These are phyloP conservation scores for Caenorhabditis doughertyi DNA, from an alignment of 2,888 invertebrate genomes.

Conservation along the genomic window DNA sequence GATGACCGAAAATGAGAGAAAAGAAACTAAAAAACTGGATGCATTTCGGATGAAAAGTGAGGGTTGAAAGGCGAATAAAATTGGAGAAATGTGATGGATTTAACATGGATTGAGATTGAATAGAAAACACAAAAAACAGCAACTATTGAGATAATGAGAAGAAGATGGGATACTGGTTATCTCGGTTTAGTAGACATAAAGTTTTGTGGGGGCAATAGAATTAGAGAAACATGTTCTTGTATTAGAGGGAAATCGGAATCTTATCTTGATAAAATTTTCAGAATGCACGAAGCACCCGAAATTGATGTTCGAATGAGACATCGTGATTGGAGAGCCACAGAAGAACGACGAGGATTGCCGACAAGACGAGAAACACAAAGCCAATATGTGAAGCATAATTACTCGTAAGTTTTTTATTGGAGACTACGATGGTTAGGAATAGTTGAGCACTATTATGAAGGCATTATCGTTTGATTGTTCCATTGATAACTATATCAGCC, in stretches of 20 bases:
- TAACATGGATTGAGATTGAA: slow-evolving; percentile 1
- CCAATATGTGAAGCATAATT: slow-evolving; percentile 60
- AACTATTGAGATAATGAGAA: neutral
- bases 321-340: slow-evolving; percentile 51
- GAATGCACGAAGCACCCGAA: slow-evolving; percentile 58
- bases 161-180: neutral
- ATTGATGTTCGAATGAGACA: slow-evolving; percentile 54
- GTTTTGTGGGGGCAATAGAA: too few species aligned
- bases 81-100: slow-evolving; percentile 16
- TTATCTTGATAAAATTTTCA: slow-evolving; percentile 19
- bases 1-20: slow-evolving; percentile 28
- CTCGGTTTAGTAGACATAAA: too few species aligned
- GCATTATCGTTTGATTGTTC: too few species aligned
- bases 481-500: too few species aligned
- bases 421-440: too few species aligned
- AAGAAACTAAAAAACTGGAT: slow-evolving; percentile 42
- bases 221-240: too few species aligned
- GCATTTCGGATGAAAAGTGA: slow-evolving; percentile 9
- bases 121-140: neutral
- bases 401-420: slow-evolving; percentile 48
- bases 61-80: neutral
- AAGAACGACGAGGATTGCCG: slow-evolving; percentile 38
- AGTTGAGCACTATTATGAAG: too few species aligned
- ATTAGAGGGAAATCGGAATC: neutral
- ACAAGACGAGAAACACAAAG: slow-evolving; percentile 54